Evolutionary conservation across 2,797 vertebrate genomes (phyloP), one percentile per base, ranked within the genome.

Genomic region (Pelobates cultripes): DNA sequence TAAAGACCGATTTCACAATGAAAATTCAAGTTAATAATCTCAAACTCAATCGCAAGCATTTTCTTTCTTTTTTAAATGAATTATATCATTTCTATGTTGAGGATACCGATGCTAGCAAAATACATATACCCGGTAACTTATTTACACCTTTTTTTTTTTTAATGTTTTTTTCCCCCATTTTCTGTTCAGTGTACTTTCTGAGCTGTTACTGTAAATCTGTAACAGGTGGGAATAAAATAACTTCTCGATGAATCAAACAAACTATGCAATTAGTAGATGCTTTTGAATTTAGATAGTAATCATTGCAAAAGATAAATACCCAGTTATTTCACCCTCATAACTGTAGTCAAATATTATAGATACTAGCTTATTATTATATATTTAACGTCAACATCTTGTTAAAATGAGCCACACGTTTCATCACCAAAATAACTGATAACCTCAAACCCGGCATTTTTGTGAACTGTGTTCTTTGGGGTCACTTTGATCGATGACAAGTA

Each of bases 401-500:
- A 6, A 63, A 14, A 57, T 15, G 17, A 78, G 63, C 51, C 70
- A 79, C 81, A 76, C 75, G 75, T 75, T 83, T 73, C 72, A 74
- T 83, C 85, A 90, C 83, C 87, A 88, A 87, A 90, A 89, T 88
- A 88, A 85, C 89, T 90, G 89, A 91, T 91, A 92, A 90, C 87
- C 89, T 92, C 83, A 85, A 88, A 90, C 28, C 28, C 85, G 87
- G 84, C 84, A 79, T 89, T 87, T 89, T 89, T 90, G 86, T 90
- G 89, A 91, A 93, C 92, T 92, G 92, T 91, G 92, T 85, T 90
- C 94, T 92, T 88, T 92, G 90, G 88, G 84, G 88, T 87, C 85
- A 90, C 94, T 95, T 94, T 95, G 93, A 96, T 96, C 94, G 95
- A 93, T 94, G 94, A 96, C 94, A 96, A 92, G 92, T 95, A 89